Evolutionary conservation across 2,888 invertebrate genomes (phyloP), one percentile per base, ranked within the genome.

Genomic region (Philaethria dido): DNA sequence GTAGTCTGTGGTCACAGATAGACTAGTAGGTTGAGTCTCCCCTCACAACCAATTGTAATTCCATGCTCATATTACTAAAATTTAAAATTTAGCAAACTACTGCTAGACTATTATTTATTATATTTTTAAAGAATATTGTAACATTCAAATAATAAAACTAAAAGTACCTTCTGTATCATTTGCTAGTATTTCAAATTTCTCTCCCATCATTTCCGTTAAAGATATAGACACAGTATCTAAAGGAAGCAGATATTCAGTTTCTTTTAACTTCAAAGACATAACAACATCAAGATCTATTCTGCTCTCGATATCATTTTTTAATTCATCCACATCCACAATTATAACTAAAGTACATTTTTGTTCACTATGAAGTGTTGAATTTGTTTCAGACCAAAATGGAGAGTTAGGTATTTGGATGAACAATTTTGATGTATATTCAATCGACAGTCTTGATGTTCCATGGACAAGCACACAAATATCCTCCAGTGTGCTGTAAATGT

Each of bases 391-490:
- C 86, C 87, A 89, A 73, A 75, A 81, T 14, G 86, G 86, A 39
- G 79, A 22, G 25, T n/a, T 39, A 2, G 70, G 22, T 0, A 63
- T 74, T 61, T 74, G 75, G 47, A 80, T 73, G 74, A 78, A 90
- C n/a, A 89, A 29, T 70, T 85, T 88, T 60, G 89, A 87, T 13
- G 74, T 78, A 69, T 90, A 88, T 20, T 78, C 73, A 22, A 87
- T 68, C 44, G 87, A 81, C n/a, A 60, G 54, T 47, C 66, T 75
- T 11, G 61, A 66, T 2, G 69, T 71, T 16, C 77, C 74, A 70
- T 89, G 83, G 13, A 89, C 69, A 0, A 88, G 70, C 14, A 86
- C 66, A 42, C 80, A 76, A 0, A 90, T 73, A 61, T 88, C 77
- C 70, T 87, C 79, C 44, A 88, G 48, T 0, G 75, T 20, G 39